phyloP scores from a whole-genome alignment of 2,888 invertebrate species.

The Xylophagus ater region DNA sequence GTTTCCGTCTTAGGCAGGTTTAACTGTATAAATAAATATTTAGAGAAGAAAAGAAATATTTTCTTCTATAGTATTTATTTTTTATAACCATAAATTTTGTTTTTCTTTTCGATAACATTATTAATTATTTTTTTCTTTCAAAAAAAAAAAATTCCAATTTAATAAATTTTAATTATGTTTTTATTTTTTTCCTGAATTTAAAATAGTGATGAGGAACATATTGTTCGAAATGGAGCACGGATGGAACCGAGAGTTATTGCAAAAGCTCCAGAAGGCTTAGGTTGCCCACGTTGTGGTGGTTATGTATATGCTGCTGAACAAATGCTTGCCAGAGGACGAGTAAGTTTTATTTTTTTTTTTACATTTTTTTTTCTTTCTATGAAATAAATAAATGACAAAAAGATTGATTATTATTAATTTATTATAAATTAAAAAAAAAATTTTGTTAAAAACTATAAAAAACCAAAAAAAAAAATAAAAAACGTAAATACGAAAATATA shows the following conservation, averaged over 20 bases:
- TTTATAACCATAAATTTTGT: too few species aligned
- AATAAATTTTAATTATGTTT: slow-evolving; percentile 1
- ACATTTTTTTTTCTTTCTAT: slow-evolving; percentile 2
- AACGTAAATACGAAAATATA: background rate
- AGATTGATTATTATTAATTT: background rate
- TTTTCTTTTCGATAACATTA: too few species aligned
- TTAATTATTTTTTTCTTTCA: too few species aligned
- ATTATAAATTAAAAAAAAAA: background rate
- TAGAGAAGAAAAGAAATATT: too few species aligned
- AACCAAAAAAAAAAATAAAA: background rate
- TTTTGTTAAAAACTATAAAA: background rate
- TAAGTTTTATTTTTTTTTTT: slow-evolving; percentile 41
- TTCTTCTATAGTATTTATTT: too few species aligned
- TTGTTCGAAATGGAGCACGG: slow-evolving; percentile 51
- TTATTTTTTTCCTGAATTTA: slow-evolving; percentile 1
- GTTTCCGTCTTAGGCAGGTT: too few species aligned
- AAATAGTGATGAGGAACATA: slow-evolving; percentile 23
- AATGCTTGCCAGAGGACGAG: slow-evolving; percentile 82
- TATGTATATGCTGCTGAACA: slow-evolving; percentile 85
- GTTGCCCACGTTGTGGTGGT: slow-evolving; percentile 81
- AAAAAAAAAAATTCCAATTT: background rate
- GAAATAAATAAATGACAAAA: background rate
- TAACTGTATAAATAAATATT: too few species aligned
- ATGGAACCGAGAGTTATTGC: slow-evolving; percentile 61
- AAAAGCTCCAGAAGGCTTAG: slow-evolving; percentile 73